Base-by-base conservation (phyloP, 2,888 invertebrate species). In the Himalopsyche kuldschensis region DNA sequence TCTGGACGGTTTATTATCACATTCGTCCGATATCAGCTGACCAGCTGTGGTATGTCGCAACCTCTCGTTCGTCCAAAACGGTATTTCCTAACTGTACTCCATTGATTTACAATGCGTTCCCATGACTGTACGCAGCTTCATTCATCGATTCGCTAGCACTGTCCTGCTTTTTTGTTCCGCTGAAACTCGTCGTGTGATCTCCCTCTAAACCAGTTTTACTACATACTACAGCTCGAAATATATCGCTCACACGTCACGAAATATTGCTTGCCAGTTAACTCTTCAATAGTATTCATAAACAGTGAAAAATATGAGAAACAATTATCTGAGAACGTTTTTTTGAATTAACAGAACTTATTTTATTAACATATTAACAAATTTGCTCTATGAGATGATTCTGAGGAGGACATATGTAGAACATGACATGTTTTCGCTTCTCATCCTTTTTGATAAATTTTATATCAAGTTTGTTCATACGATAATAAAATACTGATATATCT, bases 121-220 rank as follows among this genome's bases (percentile, higher is more conserved):
- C 84, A 63, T 82, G 81, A 84, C 80, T 82, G 85, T 85, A 83
- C 84, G 78, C 84, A 85, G 84, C 84, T 83, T 85, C 83, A 80
- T 83, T 80, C 83, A 80, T 83, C 75, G 80, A 78, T 78, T 78
- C 55, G 81, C 69, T 69, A 69, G 46, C 75, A 46, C 75, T 31
- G 81, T 24, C 75, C 27, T 48, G 69, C 81, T 75, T 81, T 78
- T 77, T 76, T 55, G 27, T 75, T 48, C 77, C 75, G 79, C 27
- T n/a, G 69, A 27, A 46, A 82, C 31, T 46, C 77, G 80, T 48
- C 30, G 48, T 79, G 69, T 69, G 84, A 78, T 84, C 84, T 79
- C 81, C 81, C 55, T 69, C 55, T 75, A 84, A 85, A 85, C 85
- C 85, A 85, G 85, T 85, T 85, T 85, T 85, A 85, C 84, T 85